phyloP scores from a whole-genome alignment of 2,888 invertebrate species.

The Lamellibrachia columna region DNA sequence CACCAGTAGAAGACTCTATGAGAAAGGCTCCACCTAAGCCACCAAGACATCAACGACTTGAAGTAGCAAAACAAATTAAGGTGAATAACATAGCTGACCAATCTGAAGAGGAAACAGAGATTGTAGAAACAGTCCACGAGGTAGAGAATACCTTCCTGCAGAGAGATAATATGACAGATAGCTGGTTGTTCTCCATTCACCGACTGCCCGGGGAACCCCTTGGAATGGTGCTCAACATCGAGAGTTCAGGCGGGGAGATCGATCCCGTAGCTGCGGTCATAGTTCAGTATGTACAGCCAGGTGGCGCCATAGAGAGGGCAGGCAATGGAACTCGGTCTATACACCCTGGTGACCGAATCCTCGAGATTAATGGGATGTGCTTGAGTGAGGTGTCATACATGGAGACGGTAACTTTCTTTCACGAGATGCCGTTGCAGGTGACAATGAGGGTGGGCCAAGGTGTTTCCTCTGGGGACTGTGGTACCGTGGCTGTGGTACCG shows the following conservation, averaged over 20 bases:
- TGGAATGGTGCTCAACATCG: constrained; percentile 90
- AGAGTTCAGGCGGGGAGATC: constrained; percentile 84
- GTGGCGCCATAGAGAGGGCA: constrained; percentile 57
- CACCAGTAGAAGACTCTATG: not conserved
- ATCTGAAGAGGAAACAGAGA: not conserved
- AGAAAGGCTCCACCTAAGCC: not conserved
- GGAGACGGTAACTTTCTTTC: constrained; percentile 90
- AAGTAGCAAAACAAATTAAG: not conserved
- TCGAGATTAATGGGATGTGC: constrained; percentile 84
- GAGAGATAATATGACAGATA: not conserved
- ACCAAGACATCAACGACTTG: not conserved
- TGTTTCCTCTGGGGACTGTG: not conserved
- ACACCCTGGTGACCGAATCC: constrained; percentile 87
- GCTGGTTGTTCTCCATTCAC: constrained; percentile 70
- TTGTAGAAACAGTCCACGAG: not conserved
- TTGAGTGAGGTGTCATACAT: constrained; percentile 81
- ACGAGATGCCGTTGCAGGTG: constrained; percentile 74
- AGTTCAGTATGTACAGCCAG: constrained; percentile 69
- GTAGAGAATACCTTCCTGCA: not conserved
- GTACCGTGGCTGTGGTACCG: not conserved
- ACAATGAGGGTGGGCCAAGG: constrained; percentile 47
- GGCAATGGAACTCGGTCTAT: constrained; percentile 66
- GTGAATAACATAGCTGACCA: not conserved
- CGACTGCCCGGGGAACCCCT: constrained; percentile 88
- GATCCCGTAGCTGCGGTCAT: constrained; percentile 84